phyloP scores from a whole-genome alignment of 2,113 vertebrate genomes.

The Alligator mississippiensis region DNA sequence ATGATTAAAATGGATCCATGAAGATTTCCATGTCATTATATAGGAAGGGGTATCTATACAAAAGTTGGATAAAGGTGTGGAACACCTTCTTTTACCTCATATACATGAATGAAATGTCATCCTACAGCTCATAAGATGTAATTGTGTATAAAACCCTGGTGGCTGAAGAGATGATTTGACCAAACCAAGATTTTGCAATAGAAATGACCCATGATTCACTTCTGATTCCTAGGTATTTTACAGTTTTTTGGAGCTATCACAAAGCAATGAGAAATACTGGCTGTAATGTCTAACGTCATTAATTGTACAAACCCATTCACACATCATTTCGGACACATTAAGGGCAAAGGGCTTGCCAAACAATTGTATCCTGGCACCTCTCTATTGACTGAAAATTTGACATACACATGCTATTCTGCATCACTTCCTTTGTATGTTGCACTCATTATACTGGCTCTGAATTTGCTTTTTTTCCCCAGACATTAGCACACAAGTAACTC shows the following conservation, averaged over 20 bases:
- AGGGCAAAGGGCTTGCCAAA: slow-evolving; percentile 71
- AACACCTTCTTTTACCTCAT: slow-evolving; percentile 50
- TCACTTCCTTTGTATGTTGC: slow-evolving; percentile 48
- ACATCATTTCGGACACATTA: slow-evolving; percentile 24
- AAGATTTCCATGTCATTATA: background rate
- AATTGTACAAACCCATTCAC: background rate
- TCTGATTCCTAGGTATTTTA: slow-evolving; percentile 40
- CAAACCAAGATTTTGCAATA: background rate
- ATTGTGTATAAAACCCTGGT: background rate
- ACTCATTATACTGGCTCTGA: slow-evolving; percentile 39
- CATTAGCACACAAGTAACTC: background rate
- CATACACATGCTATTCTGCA: background rate
- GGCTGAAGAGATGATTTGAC: background rate
- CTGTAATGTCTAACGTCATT: slow-evolving; percentile 2
- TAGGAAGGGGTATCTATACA: slow-evolving; percentile 17
- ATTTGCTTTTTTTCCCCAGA: background rate
- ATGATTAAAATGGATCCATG: background rate
- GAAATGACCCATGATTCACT: slow-evolving; percentile 50
- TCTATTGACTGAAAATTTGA: slow-evolving; percentile 52
- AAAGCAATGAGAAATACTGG: background rate
- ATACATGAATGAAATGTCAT: background rate
- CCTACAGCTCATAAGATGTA: slow-evolving; percentile 48
- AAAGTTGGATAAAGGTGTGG: slow-evolving; percentile 30
- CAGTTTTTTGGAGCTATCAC: background rate
- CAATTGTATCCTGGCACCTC: slow-evolving; percentile 52